Evolutionary conservation across 1,140 invertebrate genomes (phyloP), one percentile per base, ranked within the genome.

Genomic region (Leptopilina boulardi): DNA sequence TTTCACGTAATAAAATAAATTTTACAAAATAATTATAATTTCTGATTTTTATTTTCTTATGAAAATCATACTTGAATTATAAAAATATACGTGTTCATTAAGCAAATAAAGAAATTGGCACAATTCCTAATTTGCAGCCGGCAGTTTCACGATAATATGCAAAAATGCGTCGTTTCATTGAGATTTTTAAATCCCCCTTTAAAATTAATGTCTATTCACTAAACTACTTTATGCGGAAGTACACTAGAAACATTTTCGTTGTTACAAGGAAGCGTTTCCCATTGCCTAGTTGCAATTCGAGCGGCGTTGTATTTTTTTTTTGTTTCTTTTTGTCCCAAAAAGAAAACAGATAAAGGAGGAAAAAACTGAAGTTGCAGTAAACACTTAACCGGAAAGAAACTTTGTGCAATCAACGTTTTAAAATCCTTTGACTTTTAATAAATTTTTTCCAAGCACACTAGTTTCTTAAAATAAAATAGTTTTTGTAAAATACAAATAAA

Each of bases 191-290:
- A 23, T 23, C 11, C 18, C n/a, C 19, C 54, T 56, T 56, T 56
- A 56, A 56, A 56, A 56, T 21, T 56, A 56, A 56, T 26, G 54
- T 23, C 21, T 26, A 56, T 56, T 56, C 54, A 26, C 5, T 56
- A 56, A 56, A 56, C 3, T 21, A 19, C 19, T 56, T 56, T 19
- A 56, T 23, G 54, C 19, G 54, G 54, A 56, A 56, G 54, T 56
- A 56, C 54, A 19, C 4, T 26, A 23, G 54, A 56, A 56, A 19
- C 54, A 56, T 56, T 56, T 56, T 26, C 9, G 4, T 56, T 56
- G 54, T 56, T 23, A 56, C 54, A 19, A 56, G 54, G 11, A 23
- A 56, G 10, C 21, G 54, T 23, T 56, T 26, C 21, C 11, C 21
- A 56, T 56, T 26, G 19, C 54, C 54, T 23, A 56, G 54, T 56